Evolutionary conservation across 2,888 invertebrate genomes (phyloP), one percentile per base, ranked within the genome.

Genomic region (Eumacrocentrus americanus): DNA sequence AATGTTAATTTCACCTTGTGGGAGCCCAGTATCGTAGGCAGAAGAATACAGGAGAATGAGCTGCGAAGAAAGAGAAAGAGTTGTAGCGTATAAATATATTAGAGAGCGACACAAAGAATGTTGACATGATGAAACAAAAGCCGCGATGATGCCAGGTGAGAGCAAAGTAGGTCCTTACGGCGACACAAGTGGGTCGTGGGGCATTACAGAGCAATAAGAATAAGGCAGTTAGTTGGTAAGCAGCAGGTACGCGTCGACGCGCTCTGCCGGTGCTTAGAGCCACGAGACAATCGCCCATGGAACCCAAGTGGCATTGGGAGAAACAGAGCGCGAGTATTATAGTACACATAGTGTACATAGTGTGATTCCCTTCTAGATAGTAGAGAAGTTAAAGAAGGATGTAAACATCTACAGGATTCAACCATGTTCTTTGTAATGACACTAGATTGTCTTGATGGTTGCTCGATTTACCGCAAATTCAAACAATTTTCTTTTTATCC

Each of bases 261-360:
- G 74, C 72, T 71, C 66, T 70, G 66, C 65, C 66, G 65, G 66
- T 63, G 61, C 61, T 69, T 65, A 65, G 65, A 58, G 48, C 51
- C 38, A 50, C 47, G 46, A 59, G 60, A 58, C 62, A 62, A 63
- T 60, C 62, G 35, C 37, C 48, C 66, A 61, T 63, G 40, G 38
- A 38, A 55, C 34, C 35, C 44, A 54, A 50, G 42, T 50, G 29
- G 29, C 42, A 44, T 40, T 61, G 65, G 60, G 62, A 70, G 52
- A 73, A 73, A 72, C 70, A 74, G 73, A 72, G 71, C 70, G 72
- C 66, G 69, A 65, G 46, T 14, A 25, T 22, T 9, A 18, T 20
- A 22, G n/a, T n/a, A n/a, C n/a, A n/a, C n/a, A n/a, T n/a, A n/a
- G n/a, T n/a, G n/a, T n/a, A n/a, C n/a, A n/a, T n/a, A n/a, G n/a